These are phyloP conservation scores for Myotis planiceps DNA, from an alignment of 2,797 vertebrate species.

Conservation along the genomic window DNA sequence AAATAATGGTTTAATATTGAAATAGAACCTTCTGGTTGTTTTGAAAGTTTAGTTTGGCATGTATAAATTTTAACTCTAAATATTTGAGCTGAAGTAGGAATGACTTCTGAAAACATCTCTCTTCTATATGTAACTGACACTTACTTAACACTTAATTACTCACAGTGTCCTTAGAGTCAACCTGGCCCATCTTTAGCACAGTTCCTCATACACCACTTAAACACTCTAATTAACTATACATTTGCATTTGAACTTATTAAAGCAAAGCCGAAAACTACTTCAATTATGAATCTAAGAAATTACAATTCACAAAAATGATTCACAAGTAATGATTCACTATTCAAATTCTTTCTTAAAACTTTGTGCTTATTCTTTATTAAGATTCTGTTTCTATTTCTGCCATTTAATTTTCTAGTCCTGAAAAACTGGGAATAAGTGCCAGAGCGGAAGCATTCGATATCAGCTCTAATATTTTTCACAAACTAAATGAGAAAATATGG, in stretches of 20 bases:
- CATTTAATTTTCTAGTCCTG: conserved; percentile 45
- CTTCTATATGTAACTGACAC: not conserved
- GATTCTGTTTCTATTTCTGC: conserved; percentile 35
- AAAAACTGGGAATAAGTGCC: not conserved
- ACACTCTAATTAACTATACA: conserved; percentile 71
- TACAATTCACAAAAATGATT: conserved; percentile 61
- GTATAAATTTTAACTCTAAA: conserved; percentile 16
- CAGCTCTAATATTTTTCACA: not conserved
- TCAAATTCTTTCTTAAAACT: conserved; percentile 47
- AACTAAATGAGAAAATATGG: not conserved
- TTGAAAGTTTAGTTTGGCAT: conserved; percentile 24
- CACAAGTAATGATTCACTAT: conserved; percentile 49
- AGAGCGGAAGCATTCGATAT: not conserved
- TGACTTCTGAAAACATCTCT: conserved; percentile 28
- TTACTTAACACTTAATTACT: conserved; percentile 62
- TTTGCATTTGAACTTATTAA: conserved; percentile 72
- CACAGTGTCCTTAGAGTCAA: not conserved
- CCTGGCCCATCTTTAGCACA: conserved; percentile 61
- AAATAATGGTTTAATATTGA: not conserved
- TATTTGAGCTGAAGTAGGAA: conserved; percentile 9
- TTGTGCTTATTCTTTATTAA: conserved; percentile 41
- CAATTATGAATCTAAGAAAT: conserved; percentile 70
- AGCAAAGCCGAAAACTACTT: conserved; percentile 66
- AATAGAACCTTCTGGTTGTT: conserved; percentile 31
- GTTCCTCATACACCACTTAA: conserved; percentile 76